These are phyloP conservation scores for Eustalomyia histrio DNA, from an alignment of 2,888 invertebrate species.

Conservation along the genomic window DNA sequence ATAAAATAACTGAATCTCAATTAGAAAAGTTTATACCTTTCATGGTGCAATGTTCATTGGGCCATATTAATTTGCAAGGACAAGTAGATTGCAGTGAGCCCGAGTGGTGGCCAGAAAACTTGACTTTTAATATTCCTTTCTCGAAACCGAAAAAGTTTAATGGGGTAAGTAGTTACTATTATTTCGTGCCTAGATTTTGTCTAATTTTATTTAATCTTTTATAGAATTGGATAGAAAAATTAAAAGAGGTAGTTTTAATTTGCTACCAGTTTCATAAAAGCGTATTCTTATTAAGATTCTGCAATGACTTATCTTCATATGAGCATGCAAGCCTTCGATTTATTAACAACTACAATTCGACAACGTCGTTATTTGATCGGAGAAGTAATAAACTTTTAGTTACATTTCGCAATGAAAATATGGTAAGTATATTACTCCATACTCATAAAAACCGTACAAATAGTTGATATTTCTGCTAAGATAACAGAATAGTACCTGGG, in stretches of 20 bases:
- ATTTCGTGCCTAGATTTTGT: slow-evolving; percentile 9
- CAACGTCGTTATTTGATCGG: slow-evolving; percentile 85
- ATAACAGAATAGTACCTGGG: no score
- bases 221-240: slow-evolving; percentile 82
- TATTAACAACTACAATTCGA: slow-evolving; percentile 86
- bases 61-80: slow-evolving; percentile 81
- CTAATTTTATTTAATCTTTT: slow-evolving; percentile 16
- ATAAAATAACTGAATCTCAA: slow-evolving; percentile 83
- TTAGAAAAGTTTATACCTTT: slow-evolving; percentile 87
- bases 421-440: slow-evolving; percentile 79
- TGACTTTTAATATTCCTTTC: slow-evolving; percentile 84
- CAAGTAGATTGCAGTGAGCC: slow-evolving; percentile 81
- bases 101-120: slow-evolving; percentile 86
- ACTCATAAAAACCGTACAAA: no score
- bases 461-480: no score
- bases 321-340: slow-evolving; percentile 84
- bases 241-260: slow-evolving; percentile 84
- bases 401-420: slow-evolving; percentile 88
- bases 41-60: slow-evolving; percentile 88
- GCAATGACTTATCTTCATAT: slow-evolving; percentile 84
- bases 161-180: slow-evolving; percentile 76
- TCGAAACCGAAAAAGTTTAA: slow-evolving; percentile 81
- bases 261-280: slow-evolving; percentile 88
- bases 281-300: slow-evolving; percentile 85
- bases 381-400: slow-evolving; percentile 84